Evolutionary conservation across 1,140 invertebrate species (phyloP).

Genomic region (Lerema accius): DNA sequence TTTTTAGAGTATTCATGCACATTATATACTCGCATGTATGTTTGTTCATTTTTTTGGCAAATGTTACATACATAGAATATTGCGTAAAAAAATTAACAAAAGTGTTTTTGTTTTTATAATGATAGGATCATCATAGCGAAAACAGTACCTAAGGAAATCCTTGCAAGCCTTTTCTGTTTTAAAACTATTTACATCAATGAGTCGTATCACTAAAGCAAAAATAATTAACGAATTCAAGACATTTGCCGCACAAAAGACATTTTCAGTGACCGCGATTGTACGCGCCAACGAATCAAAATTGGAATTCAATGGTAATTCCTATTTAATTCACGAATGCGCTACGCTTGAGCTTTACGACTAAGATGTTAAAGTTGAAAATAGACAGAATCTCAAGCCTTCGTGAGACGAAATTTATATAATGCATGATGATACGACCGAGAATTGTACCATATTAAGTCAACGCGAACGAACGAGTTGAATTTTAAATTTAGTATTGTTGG

Average conservation of each 20-base stretch:
- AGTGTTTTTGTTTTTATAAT: too few species aligned
- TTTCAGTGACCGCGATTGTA: constrained; percentile 46
- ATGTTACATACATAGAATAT: too few species aligned
- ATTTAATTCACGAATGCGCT: constrained; percentile 4
- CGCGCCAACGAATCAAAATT: constrained; percentile 40
- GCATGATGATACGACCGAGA: constrained; percentile 37
- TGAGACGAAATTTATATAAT: constrained; percentile 35
- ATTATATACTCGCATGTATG: too few species aligned
- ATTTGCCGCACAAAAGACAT: constrained; percentile 47
- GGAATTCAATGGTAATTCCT: constrained; percentile 51
- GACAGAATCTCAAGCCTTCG: neutral
- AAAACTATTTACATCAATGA: too few species aligned
- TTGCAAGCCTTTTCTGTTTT: too few species aligned
- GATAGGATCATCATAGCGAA: too few species aligned
- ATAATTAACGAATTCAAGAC: constrained; percentile 10
- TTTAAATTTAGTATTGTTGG: constrained; percentile 36
- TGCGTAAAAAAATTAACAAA: too few species aligned
- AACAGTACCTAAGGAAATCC: too few species aligned
- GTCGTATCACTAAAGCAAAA: neutral
- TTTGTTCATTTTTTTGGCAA: too few species aligned
- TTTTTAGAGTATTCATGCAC: too few species aligned
- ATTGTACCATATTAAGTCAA: constrained; percentile 45
- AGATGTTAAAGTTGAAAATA: constrained; percentile 5
- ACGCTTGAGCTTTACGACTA: neutral
- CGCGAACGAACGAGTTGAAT: constrained; percentile 40